A percentile compares a stretch with the other conserved stretches of the same genome.
These are phyloP conservation scores for Glandiceps talaboti DNA, from an alignment of 53 echinoderm and acorn worm genomes.

Conservation along the genomic window DNA sequence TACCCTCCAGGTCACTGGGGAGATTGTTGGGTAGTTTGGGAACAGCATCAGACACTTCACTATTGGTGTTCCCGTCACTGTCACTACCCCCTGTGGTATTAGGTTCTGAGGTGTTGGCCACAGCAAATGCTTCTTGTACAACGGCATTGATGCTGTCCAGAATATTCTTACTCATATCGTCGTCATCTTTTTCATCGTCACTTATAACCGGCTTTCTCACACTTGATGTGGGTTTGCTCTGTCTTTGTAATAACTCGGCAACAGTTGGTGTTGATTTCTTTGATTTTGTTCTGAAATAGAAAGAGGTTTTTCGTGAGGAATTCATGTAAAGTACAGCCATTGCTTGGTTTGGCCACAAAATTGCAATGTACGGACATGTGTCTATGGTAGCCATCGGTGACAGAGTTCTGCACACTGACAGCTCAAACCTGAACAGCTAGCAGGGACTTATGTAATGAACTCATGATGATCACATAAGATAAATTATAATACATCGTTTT, in stretches of 20 bases:
- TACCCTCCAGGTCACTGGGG: slow-evolving; percentile 26
- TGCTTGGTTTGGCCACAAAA: no score
- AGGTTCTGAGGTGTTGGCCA: slow-evolving; percentile 5
- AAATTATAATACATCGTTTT: no score
- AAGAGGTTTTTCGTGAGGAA: no score
- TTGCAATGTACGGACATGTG: no score
- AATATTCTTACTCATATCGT: neutral
- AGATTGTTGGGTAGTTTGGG: slow-evolving; percentile 45
- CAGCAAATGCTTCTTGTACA: slow-evolving; percentile 3
- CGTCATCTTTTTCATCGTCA: neutral
- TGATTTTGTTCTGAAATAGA: neutral
- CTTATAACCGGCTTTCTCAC: neutral
- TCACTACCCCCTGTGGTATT: slow-evolving; percentile 17
- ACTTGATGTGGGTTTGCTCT: slow-evolving; percentile 1
- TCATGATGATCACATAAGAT: no score
- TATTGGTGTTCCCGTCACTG: slow-evolving; percentile 32
- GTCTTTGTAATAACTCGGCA: slow-evolving; percentile 69
- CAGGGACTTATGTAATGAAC: no score
- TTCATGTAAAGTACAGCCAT: no score
- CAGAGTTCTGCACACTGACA: no score
- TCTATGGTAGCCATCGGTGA: no score
- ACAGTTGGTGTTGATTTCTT: slow-evolving; percentile 58
- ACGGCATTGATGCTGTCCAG: slow-evolving; percentile 4
- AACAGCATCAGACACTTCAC: slow-evolving; percentile 20
- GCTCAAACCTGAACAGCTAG: no score